Evolutionary conservation across 1,140 invertebrate species (phyloP).

Genomic region (Bicyclus anynana): DNA sequence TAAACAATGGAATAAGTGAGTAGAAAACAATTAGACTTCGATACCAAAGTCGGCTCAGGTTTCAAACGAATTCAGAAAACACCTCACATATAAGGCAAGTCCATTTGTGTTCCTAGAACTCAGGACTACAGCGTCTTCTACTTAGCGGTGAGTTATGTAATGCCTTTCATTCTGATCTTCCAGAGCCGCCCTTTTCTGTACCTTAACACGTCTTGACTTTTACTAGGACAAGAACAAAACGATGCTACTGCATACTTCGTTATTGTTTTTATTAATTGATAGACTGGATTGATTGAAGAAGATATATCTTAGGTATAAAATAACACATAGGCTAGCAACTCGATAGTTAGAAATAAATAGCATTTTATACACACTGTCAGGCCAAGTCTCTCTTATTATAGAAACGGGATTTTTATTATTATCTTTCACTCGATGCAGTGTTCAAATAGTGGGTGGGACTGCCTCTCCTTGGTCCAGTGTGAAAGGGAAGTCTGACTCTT

Average conservation of each 20-base stretch:
- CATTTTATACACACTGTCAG: too few species aligned
- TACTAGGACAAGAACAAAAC: constrained; percentile 23
- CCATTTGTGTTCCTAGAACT: constrained; percentile 48
- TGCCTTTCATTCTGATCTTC: constrained; percentile 38
- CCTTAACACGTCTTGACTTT: constrained; percentile 37
- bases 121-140: constrained; percentile 60
- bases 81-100: constrained; percentile 60
- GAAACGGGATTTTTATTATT: too few species aligned
- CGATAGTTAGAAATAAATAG: too few species aligned
- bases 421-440: too few species aligned
- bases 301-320: background rate
- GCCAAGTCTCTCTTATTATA: too few species aligned
- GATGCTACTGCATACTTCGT: constrained; percentile 10
- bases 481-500: too few species aligned
- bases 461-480: too few species aligned
- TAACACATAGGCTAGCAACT: background rate
- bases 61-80: constrained; percentile 36
- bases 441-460: too few species aligned
- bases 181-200: constrained; percentile 33
- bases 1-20: constrained; percentile 13
- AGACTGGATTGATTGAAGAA: background rate
- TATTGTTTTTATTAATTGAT: background rate
- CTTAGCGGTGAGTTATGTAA: constrained; percentile 67
- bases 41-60: constrained; percentile 38
- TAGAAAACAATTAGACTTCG: constrained; percentile 13